Evolutionary conservation across 2,888 invertebrate species (phyloP).

Genomic region (Aphidius colemani): DNA sequence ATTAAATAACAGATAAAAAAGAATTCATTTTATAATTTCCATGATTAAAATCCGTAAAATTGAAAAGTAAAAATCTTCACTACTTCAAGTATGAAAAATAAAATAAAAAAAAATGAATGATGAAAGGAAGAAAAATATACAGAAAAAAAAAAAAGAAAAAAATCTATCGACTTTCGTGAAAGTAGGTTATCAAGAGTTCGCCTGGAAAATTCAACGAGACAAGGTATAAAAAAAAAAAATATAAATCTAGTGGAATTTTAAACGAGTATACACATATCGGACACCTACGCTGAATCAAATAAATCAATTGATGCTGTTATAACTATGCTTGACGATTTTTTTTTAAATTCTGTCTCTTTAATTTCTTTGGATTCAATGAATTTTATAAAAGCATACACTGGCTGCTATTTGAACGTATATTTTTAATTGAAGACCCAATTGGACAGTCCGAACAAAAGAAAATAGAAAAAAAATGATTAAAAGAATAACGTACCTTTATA

Average conservation of each 20-base stretch:
- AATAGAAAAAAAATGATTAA: not conserved
- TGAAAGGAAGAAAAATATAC: no score
- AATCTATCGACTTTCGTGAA: conserved; percentile 10
- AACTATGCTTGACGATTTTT: conserved; percentile 2
- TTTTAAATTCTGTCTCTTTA: no score
- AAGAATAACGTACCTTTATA: not conserved
- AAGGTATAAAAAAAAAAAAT: not conserved
- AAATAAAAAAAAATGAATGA: no score
- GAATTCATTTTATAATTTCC: no score
- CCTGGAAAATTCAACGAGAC: conserved; percentile 12
- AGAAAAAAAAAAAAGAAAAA: no score
- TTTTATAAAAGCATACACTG: no score
- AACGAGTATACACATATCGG: not conserved
- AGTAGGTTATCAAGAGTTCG: conserved; percentile 21
- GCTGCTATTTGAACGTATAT: not conserved
- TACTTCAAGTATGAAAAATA: not conserved
- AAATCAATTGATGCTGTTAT: conserved; percentile 4
- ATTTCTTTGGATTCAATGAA: no score
- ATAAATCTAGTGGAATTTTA: not conserved
- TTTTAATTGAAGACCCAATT: not conserved
- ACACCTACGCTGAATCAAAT: conserved; percentile 4
- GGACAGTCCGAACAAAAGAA: not conserved
- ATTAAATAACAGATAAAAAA: no score
- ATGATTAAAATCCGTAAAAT: no score
- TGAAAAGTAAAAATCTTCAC: not conserved